Base-by-base conservation (phyloP, 1,140 invertebrate genomes). In the Notospermus geniculatus region DNA sequence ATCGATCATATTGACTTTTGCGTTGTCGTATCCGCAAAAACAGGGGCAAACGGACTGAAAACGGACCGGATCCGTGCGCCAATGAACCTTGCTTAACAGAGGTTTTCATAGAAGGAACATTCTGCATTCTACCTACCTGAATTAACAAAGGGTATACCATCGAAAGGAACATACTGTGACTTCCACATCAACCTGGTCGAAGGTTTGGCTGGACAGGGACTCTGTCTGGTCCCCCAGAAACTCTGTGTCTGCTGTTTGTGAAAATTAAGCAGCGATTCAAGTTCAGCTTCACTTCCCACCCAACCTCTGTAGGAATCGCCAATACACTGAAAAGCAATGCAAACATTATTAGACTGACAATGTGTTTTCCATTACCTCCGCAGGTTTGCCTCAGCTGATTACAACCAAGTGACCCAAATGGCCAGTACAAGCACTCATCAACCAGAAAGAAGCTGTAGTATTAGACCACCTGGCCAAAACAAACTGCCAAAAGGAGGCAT, bases 141-240 rank as follows among this genome's bases (percentile, higher is more conserved):
- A 61, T 82, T 82, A 11, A 82, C 71, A 69, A 82, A 82, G 17
- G 80, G 80, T 36, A 80, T 75, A 9, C 80, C 80, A 73, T 82
- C 80, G 66, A 79, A 80, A 0, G 79, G 80, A 17, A 81, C 80
- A 70, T 82, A 82, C 58, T 82, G 80, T 28, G 80, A 82, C 60
- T 80, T 80, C 80, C 80, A 82, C 80, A 82, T 82, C 9, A 82
- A 68, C 50, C 80, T 57, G 19, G 77, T 79, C 17, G 80, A 80
- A 2, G 74, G 71, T 60, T 78, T 77, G 1, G 72, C 72, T 1
- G 75, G 71, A 61, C 71, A 71, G 0, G 79, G 79, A 1, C 77
- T 78, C 64, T 82, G 80, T 17, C 80, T 70, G 9, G 79, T 82
- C 7, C 80, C 80, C 80, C 80, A 82, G 66, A 77, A 78, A 66